These are phyloP conservation scores for Drosophila repletoides DNA, from an alignment of 1,140 invertebrate species.

Conservation along the genomic window DNA sequence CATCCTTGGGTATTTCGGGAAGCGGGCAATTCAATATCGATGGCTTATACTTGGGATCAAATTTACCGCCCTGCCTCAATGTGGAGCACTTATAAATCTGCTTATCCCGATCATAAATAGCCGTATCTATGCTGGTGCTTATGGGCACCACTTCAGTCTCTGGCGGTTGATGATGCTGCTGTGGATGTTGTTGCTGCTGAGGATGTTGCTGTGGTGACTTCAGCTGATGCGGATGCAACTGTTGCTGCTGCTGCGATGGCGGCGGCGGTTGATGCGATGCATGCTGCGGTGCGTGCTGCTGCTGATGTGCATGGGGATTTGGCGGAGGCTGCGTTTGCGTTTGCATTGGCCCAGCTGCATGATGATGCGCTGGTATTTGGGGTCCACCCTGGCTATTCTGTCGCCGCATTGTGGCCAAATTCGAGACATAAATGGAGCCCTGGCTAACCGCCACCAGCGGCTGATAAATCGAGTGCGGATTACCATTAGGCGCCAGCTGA, in stretches of 20 bases:
- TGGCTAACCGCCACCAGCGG: slow-evolving; percentile 77
- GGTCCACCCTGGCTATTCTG: slow-evolving; percentile 75
- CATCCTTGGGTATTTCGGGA: slow-evolving; percentile 81
- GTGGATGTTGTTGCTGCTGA: slow-evolving; percentile 34
- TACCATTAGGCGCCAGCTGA: slow-evolving; percentile 65
- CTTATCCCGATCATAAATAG: slow-evolving; percentile 81
- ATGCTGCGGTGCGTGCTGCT: slow-evolving; percentile 53
- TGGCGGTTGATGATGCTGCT: slow-evolving; percentile 47
- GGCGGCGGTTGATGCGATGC: slow-evolving; percentile 49
- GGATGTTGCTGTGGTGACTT: slow-evolving; percentile 26
- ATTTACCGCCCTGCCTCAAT: slow-evolving; percentile 78
- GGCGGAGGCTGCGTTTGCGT: slow-evolving; percentile 48
- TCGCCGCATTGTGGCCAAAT: slow-evolving; percentile 77
- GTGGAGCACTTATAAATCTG: slow-evolving; percentile 82
- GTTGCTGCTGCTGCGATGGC: slow-evolving; percentile 17
- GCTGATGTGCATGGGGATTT: slow-evolving; percentile 45
- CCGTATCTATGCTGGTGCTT: slow-evolving; percentile 67
- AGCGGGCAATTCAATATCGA: slow-evolving; percentile 81
- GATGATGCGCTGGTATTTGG: slow-evolving; percentile 70
- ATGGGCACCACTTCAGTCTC: slow-evolving; percentile 60
- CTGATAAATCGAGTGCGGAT: slow-evolving; percentile 81
- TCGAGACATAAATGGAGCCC: slow-evolving; percentile 78
- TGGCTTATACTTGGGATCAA: slow-evolving; percentile 81
- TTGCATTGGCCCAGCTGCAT: slow-evolving; percentile 44
- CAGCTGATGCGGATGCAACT: slow-evolving; percentile 16